phyloP scores from a whole-genome alignment of 2,888 invertebrate genomes.

The Nasonia oneida region DNA sequence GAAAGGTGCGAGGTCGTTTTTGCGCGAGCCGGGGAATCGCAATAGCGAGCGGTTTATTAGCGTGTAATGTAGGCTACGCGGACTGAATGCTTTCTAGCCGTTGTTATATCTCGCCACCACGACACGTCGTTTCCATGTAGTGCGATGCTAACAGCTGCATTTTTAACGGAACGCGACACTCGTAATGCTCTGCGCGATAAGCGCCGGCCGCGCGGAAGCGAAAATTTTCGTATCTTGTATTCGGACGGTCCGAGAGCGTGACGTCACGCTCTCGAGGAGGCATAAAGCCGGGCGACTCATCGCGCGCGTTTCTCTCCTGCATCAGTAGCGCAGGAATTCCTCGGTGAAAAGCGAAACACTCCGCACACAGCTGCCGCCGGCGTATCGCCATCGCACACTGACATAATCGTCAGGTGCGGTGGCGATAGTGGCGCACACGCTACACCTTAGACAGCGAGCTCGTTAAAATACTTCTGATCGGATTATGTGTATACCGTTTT shows the following conservation, averaged over 20 bases:
- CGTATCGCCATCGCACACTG: conserved; percentile 29
- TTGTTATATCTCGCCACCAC: not conserved
- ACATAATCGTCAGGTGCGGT: conserved; percentile 45
- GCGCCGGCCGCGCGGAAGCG: no score
- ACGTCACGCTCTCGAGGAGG: not conserved
- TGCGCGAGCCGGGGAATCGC: not conserved
- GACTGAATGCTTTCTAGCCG: not conserved
- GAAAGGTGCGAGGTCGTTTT: conserved; percentile 13
- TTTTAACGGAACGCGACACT: no score
- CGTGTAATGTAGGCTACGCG: conserved; percentile 35
- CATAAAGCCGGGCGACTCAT: not conserved
- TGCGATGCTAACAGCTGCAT: no score
- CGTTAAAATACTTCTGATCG: conserved; percentile 54
- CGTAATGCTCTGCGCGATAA: no score
- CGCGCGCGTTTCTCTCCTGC: not conserved
- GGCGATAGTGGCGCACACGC: not conserved
- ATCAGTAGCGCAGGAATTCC: conserved; percentile 19
- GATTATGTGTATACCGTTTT: conserved; percentile 46
- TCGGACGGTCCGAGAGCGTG: not conserved
- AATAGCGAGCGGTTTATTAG: conserved; percentile 36
- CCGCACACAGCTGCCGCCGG: not conserved
- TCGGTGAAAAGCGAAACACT: conserved; percentile 41
- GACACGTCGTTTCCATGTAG: not conserved
- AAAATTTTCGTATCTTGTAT: no score
- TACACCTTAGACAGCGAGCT: conserved; percentile 24